These are phyloP conservation scores for Diachasma alloeum DNA, from an alignment of 1,140 invertebrate species.

Conservation along the genomic window DNA sequence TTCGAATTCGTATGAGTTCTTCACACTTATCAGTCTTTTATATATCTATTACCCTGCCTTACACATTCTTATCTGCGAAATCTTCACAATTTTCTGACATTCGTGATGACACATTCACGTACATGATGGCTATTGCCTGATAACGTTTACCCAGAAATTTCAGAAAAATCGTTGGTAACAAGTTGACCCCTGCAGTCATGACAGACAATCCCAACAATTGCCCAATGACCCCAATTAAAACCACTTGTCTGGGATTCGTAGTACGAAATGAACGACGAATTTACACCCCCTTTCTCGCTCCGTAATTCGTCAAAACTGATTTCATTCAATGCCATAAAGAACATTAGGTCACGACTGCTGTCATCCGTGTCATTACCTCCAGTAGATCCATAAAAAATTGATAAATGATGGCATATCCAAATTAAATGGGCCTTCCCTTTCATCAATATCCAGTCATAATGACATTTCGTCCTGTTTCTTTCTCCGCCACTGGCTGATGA, in stretches of 20 bases:
- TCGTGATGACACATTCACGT: no score
- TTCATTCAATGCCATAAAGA: background rate
- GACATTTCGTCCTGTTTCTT: background rate
- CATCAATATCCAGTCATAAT: background rate
- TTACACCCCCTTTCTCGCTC: background rate
- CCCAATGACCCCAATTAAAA: slow-evolving; percentile 32
- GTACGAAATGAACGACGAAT: slow-evolving; percentile 8
- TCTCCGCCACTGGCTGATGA: background rate
- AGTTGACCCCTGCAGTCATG: slow-evolving; percentile 17
- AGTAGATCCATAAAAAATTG: background rate
- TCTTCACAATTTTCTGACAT: background rate
- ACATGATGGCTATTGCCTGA: background rate
- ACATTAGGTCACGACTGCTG: background rate
- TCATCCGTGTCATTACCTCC: background rate
- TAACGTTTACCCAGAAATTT: background rate
- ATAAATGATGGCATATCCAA: background rate
- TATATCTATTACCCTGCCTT: background rate
- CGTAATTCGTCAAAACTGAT: background rate
- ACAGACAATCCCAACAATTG: slow-evolving; percentile 31
- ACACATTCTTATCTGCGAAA: background rate
- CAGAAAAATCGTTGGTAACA: background rate
- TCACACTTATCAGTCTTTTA: background rate
- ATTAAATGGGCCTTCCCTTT: no score
- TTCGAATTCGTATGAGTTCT: background rate
- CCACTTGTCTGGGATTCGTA: slow-evolving; percentile 31